Evolutionary conservation across 2,113 vertebrate genomes (phyloP).

Genomic region (Catharus minimus): DNA sequence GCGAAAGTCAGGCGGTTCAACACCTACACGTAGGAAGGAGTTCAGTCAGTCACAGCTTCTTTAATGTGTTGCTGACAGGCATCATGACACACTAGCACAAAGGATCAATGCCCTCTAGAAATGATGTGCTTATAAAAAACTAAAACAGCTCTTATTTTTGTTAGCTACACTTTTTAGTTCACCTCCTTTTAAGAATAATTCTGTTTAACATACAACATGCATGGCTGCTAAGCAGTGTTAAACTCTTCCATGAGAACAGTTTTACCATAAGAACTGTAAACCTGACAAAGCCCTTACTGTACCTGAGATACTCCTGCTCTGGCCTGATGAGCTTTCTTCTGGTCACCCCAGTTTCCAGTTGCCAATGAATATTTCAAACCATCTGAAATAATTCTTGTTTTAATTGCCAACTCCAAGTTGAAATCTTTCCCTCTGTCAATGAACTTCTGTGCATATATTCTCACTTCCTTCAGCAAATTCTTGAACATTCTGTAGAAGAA

Average conservation of each 20-base stretch:
- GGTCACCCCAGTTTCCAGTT: constrained; percentile 98
- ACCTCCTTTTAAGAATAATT: not conserved
- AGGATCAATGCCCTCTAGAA: not conserved
- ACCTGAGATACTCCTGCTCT: constrained; percentile 98
- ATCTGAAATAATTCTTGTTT: constrained; percentile 96
- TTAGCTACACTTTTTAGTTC: not conserved
- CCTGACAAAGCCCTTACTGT: not conserved
- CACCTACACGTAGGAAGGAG: constrained; percentile 74
- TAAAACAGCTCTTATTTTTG: not conserved
- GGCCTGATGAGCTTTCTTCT: constrained; percentile 98
- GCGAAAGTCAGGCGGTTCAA: constrained; percentile 96
- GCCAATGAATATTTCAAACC: constrained; percentile 96
- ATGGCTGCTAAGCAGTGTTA: not conserved
- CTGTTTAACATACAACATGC: not conserved
- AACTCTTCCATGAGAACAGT: not conserved
- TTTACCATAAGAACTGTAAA: not conserved
- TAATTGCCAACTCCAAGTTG: constrained; percentile 96
- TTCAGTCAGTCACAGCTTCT: not conserved
- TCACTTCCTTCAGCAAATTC: constrained; percentile 97
- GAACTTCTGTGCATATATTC: constrained; percentile 98
- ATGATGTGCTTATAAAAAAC: not conserved
- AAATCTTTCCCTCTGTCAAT: constrained; percentile 98
- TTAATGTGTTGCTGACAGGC: not conserved
- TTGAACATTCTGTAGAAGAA: constrained; percentile 92
- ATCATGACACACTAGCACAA: not conserved